Base-by-base conservation (phyloP, 2,797 vertebrate genomes). In the Brachyalestes nurse region DNA sequence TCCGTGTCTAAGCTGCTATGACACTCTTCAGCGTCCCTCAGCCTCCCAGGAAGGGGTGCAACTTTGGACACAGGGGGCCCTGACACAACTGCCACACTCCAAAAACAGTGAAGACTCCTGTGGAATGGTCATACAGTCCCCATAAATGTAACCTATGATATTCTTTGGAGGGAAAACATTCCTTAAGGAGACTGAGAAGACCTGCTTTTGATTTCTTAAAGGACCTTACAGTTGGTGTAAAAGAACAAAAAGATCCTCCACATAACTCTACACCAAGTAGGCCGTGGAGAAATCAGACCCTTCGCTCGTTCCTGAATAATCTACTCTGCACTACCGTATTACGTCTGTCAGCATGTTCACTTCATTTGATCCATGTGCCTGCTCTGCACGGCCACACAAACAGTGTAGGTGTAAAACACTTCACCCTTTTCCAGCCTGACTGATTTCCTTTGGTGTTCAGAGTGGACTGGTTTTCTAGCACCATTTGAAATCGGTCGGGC, bases 361-460 rank as follows among this genome's bases (percentile, higher is more conserved):
- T 34, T 16, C 5, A 14, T 62, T 16, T 4, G 12, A 14, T 62
- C 21, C 13, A 13, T 62, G 58, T 61, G 23, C 8, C 13, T 28
- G 12, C 23, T 25, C n/a, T 25, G 12, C 58, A 61, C 21, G 13
- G 58, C 4, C 23, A 25, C 12, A 25, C 58, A 14, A 61, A 61
- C 58, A 61, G 10, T 6, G 8, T 13, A 4, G 34, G 42, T 42
- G 10, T 25, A 60, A 21, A 73, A 79, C 2, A 71, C 13, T 69
- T 78, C 21, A 67, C 45, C 75, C 74, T 83, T 79, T 72, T 74
- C 49, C 70, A 89, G 83, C 70, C 5, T 66, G 71, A 89, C 87
- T 82, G 87, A 88, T 89, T 88, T 89, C 89, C 86, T 88, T 60
- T 88, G 87, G 88, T 89, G 89, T 87, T 89, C 85, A 90, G 89